These are phyloP conservation scores for Cataglyphis rosenhaueri DNA, from an alignment of 2,888 invertebrate species.

Conservation along the genomic window DNA sequence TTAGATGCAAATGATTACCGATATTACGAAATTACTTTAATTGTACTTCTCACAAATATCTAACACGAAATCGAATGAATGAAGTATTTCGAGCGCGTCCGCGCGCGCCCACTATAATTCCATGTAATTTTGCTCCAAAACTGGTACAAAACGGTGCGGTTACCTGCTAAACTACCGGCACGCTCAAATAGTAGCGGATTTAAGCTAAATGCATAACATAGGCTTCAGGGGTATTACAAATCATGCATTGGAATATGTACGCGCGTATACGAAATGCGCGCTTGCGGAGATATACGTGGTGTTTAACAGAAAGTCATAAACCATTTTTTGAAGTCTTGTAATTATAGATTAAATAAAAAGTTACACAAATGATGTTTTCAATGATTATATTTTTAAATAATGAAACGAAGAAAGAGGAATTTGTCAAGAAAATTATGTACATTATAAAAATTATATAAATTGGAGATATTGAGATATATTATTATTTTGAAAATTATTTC, in stretches of 20 bases:
- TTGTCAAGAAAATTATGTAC: background rate
- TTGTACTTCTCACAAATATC: conserved; percentile 40
- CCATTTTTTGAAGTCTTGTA: background rate
- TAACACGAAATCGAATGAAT: conserved; percentile 33
- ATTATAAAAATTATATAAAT: background rate
- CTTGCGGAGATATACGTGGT: conserved; percentile 37
- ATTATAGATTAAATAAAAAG: background rate
- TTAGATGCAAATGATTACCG: background rate
- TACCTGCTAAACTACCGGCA: conserved; percentile 75
- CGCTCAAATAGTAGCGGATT: conserved; percentile 72
- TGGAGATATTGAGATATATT: no score
- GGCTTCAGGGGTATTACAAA: conserved; percentile 72
- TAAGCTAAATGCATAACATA: conserved; percentile 71
- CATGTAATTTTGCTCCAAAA: conserved; percentile 68
- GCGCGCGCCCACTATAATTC: conserved; percentile 39
- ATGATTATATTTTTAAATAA: background rate
- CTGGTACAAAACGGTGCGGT: conserved; percentile 67
- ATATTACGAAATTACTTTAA: conserved; percentile 39
- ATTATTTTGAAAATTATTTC: background rate
- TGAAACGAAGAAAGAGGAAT: background rate
- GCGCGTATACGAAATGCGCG: conserved; percentile 36
- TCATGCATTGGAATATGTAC: conserved; percentile 71
- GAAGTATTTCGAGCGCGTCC: conserved; percentile 32
- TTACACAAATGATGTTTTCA: background rate
- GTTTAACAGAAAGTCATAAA: background rate